Evolutionary conservation across 2,888 invertebrate species (phyloP).

Genomic region (Pyralis farinalis): DNA sequence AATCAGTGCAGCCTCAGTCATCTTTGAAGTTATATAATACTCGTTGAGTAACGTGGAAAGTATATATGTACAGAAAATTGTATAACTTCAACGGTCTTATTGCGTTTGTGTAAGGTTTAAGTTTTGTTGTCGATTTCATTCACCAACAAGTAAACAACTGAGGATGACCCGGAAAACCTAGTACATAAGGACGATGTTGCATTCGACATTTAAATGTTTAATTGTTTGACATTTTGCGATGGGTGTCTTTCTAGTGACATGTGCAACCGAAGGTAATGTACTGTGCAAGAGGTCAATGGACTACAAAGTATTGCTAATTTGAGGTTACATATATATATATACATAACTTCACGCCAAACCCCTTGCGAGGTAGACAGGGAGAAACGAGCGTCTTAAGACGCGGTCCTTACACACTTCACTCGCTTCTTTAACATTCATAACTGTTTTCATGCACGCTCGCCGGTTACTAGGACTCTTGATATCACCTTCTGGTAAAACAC

Average conservation of each 20-base stretch:
- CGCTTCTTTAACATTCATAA: too few species aligned
- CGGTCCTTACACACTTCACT: too few species aligned
- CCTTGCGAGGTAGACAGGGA: too few species aligned
- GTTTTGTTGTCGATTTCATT: background rate
- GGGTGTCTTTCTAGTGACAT: background rate
- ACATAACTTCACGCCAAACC: too few species aligned
- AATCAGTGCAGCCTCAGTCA: slow-evolving; percentile 61
- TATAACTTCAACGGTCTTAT: background rate
- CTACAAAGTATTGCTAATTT: too few species aligned
- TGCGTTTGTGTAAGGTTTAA: background rate
- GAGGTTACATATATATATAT: too few species aligned
- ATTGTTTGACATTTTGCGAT: background rate
- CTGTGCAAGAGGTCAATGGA: background rate
- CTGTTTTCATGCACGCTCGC: too few species aligned
- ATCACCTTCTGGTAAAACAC: too few species aligned
- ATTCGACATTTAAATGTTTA: background rate
- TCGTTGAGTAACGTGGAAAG: slow-evolving; percentile 44
- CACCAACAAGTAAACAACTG: background rate
- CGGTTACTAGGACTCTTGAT: too few species aligned
- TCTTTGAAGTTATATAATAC: slow-evolving; percentile 33
- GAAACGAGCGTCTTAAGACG: too few species aligned
- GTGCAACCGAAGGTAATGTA: background rate
- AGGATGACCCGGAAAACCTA: background rate
- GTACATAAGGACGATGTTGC: background rate
- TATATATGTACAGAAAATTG: slow-evolving; percentile 10